phyloP scores from a whole-genome alignment of 92 coral and sea anemone genomes.

The Porites divaricata region DNA sequence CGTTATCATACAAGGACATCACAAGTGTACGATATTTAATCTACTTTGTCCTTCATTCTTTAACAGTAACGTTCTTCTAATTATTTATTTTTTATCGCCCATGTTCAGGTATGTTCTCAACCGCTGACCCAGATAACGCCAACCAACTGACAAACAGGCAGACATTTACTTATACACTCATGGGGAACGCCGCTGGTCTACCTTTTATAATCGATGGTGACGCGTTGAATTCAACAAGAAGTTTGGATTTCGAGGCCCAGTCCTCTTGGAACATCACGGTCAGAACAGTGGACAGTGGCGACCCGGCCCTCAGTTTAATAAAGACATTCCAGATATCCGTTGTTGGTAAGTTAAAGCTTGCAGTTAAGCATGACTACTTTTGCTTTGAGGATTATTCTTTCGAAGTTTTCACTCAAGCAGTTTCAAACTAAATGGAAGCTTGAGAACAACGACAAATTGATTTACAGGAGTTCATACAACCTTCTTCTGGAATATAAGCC shows the following conservation, averaged over 20 bases:
- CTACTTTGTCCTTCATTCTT: too few relatives aligned
- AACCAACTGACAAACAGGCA: conserved; percentile 64
- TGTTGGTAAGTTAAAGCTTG: conserved; percentile 24
- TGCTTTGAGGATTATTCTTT: background rate
- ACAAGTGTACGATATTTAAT: too few relatives aligned
- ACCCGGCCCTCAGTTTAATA: conserved; percentile 63
- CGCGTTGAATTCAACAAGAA: conserved; percentile 74
- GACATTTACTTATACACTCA: conserved; percentile 66
- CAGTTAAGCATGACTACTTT: background rate
- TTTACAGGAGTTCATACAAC: too few relatives aligned
- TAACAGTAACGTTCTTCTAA: background rate
- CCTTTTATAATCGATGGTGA: conserved; percentile 75
- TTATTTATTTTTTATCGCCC: background rate
- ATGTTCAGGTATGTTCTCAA: conserved; percentile 71
- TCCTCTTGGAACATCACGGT: conserved; percentile 78
- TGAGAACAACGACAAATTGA: too few relatives aligned
- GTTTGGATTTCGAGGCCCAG: conserved; percentile 71
- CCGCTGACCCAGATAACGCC: conserved; percentile 90
- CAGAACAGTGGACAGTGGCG: conserved; percentile 79
- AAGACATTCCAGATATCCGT: conserved; percentile 63
- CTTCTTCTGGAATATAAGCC: too few relatives aligned
- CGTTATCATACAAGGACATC: too few relatives aligned
- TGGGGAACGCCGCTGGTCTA: conserved; percentile 61
- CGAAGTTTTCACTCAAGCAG: too few relatives aligned
- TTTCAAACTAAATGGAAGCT: too few relatives aligned